Evolutionary conservation across 2,113 vertebrate genomes (phyloP).

Genomic region (Chloroceryle aenea): DNA sequence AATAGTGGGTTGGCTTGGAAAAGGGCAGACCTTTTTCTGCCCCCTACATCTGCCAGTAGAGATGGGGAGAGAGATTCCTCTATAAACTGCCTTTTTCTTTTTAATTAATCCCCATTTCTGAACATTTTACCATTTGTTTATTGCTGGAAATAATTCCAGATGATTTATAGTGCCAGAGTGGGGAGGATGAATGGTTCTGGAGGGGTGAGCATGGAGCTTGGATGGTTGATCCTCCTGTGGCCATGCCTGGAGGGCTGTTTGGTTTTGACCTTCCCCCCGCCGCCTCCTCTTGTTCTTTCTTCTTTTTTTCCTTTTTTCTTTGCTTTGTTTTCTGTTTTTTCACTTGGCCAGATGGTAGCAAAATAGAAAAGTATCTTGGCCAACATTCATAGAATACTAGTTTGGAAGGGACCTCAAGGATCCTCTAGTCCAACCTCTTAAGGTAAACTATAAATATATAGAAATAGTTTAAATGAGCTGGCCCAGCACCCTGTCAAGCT

Average conservation of each 20-base stretch:
- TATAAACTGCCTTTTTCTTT: too few species aligned
- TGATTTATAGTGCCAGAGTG: neutral
- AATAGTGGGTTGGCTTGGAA: neutral
- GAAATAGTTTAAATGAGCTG: too few species aligned
- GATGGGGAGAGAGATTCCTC: neutral
- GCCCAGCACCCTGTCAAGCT: too few species aligned
- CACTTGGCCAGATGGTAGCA: rapidly evolving
- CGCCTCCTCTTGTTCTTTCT: too few species aligned
- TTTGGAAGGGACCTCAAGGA: too few species aligned
- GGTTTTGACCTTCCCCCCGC: rapidly evolving
- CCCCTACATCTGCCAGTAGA: neutral
- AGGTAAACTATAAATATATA: too few species aligned
- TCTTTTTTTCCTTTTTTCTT: too few species aligned
- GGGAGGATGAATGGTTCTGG: rapidly evolving
- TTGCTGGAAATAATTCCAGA: rapidly evolving
- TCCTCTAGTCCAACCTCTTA: too few species aligned
- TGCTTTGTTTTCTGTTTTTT: neutral
- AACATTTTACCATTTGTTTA: neutral
- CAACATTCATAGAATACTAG: too few species aligned
- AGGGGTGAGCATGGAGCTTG: neutral
- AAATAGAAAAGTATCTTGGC: neutral
- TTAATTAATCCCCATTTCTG: neutral
- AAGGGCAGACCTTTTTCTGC: neutral
- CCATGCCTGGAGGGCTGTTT: neutral
- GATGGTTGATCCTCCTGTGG: rapidly evolving